These are phyloP conservation scores for Euproctis similis DNA, from an alignment of 2,888 invertebrate genomes.

Conservation along the genomic window DNA sequence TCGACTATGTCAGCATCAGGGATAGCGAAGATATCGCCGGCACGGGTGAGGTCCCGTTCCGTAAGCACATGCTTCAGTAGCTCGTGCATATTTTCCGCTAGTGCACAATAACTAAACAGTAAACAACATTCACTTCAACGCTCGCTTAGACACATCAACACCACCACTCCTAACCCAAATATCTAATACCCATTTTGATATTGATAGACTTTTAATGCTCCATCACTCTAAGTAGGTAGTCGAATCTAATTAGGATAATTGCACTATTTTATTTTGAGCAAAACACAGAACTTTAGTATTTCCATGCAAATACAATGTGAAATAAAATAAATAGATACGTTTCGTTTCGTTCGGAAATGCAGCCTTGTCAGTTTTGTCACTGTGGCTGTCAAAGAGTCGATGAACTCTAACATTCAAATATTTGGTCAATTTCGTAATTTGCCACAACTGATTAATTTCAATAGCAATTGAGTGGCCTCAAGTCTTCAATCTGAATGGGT, in stretches of 20 bases:
- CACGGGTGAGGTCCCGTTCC: constrained; percentile 91
- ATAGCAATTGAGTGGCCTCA: too few species aligned
- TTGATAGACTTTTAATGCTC: too few species aligned
- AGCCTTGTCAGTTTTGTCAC: constrained; percentile 15
- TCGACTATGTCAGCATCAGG: constrained; percentile 90
- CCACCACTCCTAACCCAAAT: constrained; percentile 15
- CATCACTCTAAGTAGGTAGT: too few species aligned
- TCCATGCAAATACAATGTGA: constrained; percentile 22
- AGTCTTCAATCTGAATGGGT: too few species aligned
- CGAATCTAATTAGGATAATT: background rate
- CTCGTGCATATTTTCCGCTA: constrained; percentile 83
- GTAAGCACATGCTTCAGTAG: constrained; percentile 92
- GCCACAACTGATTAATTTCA: too few species aligned
- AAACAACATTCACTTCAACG: constrained; percentile 26
- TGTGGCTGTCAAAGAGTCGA: constrained; percentile 10
- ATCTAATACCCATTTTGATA: constrained; percentile 14
- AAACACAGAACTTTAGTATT: constrained; percentile 22
- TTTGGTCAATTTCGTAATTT: too few species aligned
- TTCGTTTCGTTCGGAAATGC: constrained; percentile 34
- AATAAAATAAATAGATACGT: too few species aligned
- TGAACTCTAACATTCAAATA: too few species aligned
- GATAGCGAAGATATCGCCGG: constrained; percentile 93
- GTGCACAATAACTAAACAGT: constrained; percentile 16
- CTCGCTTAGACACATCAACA: constrained; percentile 37
- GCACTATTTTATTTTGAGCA: constrained; percentile 26